Base-by-base conservation (phyloP, 2,113 vertebrate genomes). In the Actinemys pallida region DNA sequence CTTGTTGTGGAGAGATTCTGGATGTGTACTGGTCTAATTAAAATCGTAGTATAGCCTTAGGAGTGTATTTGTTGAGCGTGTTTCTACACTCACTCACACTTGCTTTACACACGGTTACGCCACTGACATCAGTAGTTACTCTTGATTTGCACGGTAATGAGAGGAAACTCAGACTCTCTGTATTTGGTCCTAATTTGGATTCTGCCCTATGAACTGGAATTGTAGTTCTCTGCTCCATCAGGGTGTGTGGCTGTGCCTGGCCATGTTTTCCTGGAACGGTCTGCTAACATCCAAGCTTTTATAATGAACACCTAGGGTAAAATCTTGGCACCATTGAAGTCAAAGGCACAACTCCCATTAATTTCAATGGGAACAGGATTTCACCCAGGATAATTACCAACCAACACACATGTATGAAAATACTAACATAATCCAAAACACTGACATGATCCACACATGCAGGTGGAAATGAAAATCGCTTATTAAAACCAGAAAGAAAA, bases 171-270 rank as follows among this genome's bases (percentile, higher is more conserved):
- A 0, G 42, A 78, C 84, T 80, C 81, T 35, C n/a, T 39, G 3
- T 10, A 17, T 11, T 88, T 3, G 57, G 92, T 3, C 10, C 45
- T 78, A 2, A 52, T 93, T 42, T 47, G 75, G 86, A 79, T 8
- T 72, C 53, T 92, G 80, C 62, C 13, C 0, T 0, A 83, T 29
- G 31, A 90, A 49, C 9, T 22, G 0, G 1, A 45, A 17, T 75
- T 88, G 53, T 87, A n/a, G 5, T 0, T 1, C 2, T 53, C 24
- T 79, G 42, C 86, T 65, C 42, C 85, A 54, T 19, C 62, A 5
- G 0, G 22, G 10, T 25, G 57, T 31, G 57, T 17, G 7, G 9
- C 29, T 45, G 52, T 62, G 52, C 31, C 92, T 83, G 88, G 35
- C 39, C 0, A 1, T 45, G 20, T 10, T 45, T 88, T 72, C 62